Evolutionary conservation across 2,797 vertebrate species (phyloP).

Genomic region (Clarias laeviceps): DNA sequence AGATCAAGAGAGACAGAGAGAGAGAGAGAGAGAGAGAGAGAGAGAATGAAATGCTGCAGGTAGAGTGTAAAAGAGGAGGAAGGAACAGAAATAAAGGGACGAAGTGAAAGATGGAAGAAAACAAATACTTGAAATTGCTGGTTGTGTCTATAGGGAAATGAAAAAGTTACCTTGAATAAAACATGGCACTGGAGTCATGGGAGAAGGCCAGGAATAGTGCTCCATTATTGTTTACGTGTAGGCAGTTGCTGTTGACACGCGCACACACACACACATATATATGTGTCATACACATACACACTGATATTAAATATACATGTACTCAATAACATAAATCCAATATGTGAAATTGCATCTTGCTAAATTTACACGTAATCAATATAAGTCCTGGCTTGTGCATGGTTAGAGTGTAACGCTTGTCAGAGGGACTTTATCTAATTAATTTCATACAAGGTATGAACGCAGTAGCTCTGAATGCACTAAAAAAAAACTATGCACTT

Average conservation of each 20-base stretch:
- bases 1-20: too few species aligned
- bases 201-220: slow-evolving; percentile 12
- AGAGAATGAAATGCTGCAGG: slow-evolving; percentile 21
- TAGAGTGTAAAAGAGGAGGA: slow-evolving; percentile 1
- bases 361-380: slow-evolving; percentile 24
- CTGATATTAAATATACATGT: slow-evolving; percentile 28
- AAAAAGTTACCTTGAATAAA: slow-evolving; percentile 39
- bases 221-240: slow-evolving; percentile 2
- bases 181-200: slow-evolving; percentile 7
- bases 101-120: slow-evolving; percentile 17
- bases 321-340: slow-evolving; percentile 18
- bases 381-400: background rate
- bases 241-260: background rate
- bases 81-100: slow-evolving; percentile 17
- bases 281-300: background rate
- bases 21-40: slow-evolving; percentile 8
- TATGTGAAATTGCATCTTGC: slow-evolving; percentile 24
- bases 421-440: background rate
- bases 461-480: background rate
- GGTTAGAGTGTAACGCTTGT: slow-evolving; percentile 2
- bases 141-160: slow-evolving; percentile 34
- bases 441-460: background rate
- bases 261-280: background rate
- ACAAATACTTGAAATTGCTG: slow-evolving; percentile 30
- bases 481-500: background rate